Evolutionary conservation across 2,113 vertebrate genomes (phyloP).

Genomic region (Oryzias curvinotus): DNA sequence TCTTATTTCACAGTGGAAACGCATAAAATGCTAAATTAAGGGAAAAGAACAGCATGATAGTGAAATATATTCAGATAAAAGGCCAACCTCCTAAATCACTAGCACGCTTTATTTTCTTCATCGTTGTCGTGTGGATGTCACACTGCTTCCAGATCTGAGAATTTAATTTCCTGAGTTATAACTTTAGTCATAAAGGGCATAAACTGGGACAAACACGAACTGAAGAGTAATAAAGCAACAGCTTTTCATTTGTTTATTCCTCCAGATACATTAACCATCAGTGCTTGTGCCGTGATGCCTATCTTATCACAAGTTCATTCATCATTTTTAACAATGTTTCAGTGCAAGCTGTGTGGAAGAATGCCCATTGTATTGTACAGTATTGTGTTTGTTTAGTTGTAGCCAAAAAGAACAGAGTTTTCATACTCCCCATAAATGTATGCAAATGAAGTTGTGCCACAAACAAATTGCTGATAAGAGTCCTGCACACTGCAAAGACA

Average conservation of each 20-base stretch:
- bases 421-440: constrained; percentile 55
- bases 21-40: no score
- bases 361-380: constrained; percentile 22
- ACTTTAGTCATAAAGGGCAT: no score
- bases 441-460: constrained; percentile 61
- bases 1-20: no score
- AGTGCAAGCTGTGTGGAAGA: constrained; percentile 4
- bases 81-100: no score
- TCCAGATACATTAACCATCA: neutral
- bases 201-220: no score
- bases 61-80: no score
- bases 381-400: constrained; percentile 37
- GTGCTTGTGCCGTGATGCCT: neutral
- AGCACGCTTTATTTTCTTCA: no score
- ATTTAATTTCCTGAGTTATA: no score
- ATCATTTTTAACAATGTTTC: constrained; percentile 7
- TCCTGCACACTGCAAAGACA: constrained; percentile 51
- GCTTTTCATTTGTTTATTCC: neutral
- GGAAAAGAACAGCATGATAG: no score
- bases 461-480: constrained; percentile 66
- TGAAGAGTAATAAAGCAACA: no score
- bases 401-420: constrained; percentile 46
- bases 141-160: no score
- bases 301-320: constrained; percentile 13
- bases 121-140: no score